These are phyloP conservation scores for Ascidia mentula DNA, from an alignment of 23 tunicate genomes.

Conservation along the genomic window DNA sequence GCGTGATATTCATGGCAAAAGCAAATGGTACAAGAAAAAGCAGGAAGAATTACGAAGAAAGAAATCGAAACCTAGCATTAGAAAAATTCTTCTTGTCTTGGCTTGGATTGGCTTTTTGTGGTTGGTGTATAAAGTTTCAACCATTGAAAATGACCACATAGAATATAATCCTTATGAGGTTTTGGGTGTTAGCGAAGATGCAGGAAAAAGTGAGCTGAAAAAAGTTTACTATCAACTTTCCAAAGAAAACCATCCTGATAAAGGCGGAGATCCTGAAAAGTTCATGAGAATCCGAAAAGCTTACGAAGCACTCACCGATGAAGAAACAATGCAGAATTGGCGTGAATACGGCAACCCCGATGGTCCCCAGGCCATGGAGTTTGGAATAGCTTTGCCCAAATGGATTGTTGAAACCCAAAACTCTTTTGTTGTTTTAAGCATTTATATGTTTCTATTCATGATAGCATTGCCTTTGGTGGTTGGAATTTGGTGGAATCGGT, in stretches of 20 bases:
- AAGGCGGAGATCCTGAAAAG: slow-evolving; percentile 74
- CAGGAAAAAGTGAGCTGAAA: slow-evolving; percentile 55
- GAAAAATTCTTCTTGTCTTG: slow-evolving; percentile 55
- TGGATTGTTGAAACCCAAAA: slow-evolving; percentile 97
- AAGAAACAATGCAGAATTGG: slow-evolving; percentile 82
- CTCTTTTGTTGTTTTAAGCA: slow-evolving; percentile 81
- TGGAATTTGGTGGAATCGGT: slow-evolving; percentile 97
- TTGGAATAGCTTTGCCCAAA: slow-evolving; percentile 96
- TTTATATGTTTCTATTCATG: slow-evolving; percentile 79
- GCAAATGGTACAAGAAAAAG: slow-evolving; percentile 92
- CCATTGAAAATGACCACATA: slow-evolving; percentile 68
- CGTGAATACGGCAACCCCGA: slow-evolving; percentile 90
- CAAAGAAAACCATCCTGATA: slow-evolving; percentile 89
- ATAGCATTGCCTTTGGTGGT: slow-evolving; percentile 79
- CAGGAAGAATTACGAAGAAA: slow-evolving; percentile 49
- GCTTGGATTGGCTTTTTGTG: slow-evolving; percentile 70
- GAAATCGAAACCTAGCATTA: slow-evolving; percentile 65
- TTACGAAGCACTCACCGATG: slow-evolving; percentile 80
- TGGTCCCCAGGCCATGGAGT: slow-evolving; percentile 84
- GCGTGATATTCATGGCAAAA: slow-evolving; percentile 67
- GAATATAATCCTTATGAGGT: slow-evolving; percentile 96
- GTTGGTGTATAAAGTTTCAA: slow-evolving; percentile 72
- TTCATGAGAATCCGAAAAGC: slow-evolving; percentile 92
- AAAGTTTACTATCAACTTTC: slow-evolving; percentile 69
- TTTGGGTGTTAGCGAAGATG: slow-evolving; percentile 73